These are phyloP conservation scores for Eucriotettix oculatus DNA, from an alignment of 2,888 invertebrate genomes.

Conservation along the genomic window DNA sequence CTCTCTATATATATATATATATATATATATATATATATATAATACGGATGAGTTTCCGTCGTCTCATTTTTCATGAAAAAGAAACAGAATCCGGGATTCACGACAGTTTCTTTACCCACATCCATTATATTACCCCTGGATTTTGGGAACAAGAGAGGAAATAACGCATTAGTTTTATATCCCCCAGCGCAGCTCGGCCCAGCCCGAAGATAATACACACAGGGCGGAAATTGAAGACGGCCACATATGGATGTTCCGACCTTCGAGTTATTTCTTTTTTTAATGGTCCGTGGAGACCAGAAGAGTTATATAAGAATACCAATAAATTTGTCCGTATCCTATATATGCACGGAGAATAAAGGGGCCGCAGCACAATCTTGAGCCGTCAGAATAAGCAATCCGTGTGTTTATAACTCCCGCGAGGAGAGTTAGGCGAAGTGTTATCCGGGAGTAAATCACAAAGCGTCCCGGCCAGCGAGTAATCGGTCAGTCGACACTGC, in stretches of 20 bases:
- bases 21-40: too few species aligned
- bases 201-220: neutral
- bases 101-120: too few species aligned
- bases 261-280: neutral
- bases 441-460: neutral
- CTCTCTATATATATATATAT: too few species aligned
- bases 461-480: too few species aligned
- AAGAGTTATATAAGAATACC: conserved; percentile 1
- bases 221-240: conserved; percentile 2
- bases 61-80: too few species aligned
- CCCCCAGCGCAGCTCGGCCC: neutral
- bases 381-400: neutral
- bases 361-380: neutral
- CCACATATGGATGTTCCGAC: conserved; percentile 1
- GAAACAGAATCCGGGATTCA: too few species aligned
- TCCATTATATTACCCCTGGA: neutral
- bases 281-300: conserved; percentile 1
- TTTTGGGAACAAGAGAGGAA: neutral
- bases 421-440: neutral
- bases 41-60: too few species aligned
- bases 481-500: too few species aligned
- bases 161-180: neutral
- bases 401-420: neutral
- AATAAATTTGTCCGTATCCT: neutral
- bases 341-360: neutral